Evolutionary conservation across 1,140 invertebrate species (phyloP).

Genomic region (Ceratoteleas bidentatus): DNA sequence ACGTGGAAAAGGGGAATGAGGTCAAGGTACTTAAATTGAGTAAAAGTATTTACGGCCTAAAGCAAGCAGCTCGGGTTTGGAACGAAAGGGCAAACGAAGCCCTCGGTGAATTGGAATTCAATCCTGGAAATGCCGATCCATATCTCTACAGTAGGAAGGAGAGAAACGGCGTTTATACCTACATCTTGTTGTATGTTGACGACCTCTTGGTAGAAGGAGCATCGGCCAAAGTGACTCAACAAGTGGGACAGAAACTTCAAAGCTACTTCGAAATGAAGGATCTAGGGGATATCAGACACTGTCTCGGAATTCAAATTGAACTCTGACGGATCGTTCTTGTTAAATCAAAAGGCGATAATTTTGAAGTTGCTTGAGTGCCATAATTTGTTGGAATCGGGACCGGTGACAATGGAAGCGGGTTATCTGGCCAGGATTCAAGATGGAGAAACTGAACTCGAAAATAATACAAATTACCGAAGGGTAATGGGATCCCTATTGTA

Average conservation of each 20-base stretch:
- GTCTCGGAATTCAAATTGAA: slow-evolving; percentile 24
- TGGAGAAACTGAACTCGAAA: background rate
- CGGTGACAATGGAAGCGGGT: slow-evolving; percentile 25
- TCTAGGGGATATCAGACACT: slow-evolving; percentile 17
- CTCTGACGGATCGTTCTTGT: slow-evolving; percentile 7
- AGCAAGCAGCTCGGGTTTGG: slow-evolving; percentile 21
- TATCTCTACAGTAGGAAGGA: slow-evolving; percentile 15
- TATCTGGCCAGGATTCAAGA: background rate
- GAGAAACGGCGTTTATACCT: background rate
- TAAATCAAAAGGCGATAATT: slow-evolving; percentile 23
- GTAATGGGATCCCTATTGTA: slow-evolving; percentile 27
- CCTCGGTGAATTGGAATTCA: slow-evolving; percentile 15
- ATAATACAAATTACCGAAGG: too few species aligned
- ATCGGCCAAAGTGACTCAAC: background rate
- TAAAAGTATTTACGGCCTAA: slow-evolving; percentile 21
- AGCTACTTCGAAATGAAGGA: slow-evolving; percentile 37
- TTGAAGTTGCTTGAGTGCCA: slow-evolving; percentile 20
- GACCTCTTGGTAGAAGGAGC: slow-evolving; percentile 19
- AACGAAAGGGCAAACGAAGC: slow-evolving; percentile 5
- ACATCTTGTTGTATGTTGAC: slow-evolving; percentile 45
- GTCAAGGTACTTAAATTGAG: slow-evolving; percentile 7
- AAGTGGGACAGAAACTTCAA: slow-evolving; percentile 2
- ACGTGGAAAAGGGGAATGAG: background rate
- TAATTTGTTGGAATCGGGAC: slow-evolving; percentile 14
- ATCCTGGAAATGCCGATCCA: background rate